Evolutionary conservation across 2,888 invertebrate species (phyloP).

Genomic region (Phasia obesa): DNA sequence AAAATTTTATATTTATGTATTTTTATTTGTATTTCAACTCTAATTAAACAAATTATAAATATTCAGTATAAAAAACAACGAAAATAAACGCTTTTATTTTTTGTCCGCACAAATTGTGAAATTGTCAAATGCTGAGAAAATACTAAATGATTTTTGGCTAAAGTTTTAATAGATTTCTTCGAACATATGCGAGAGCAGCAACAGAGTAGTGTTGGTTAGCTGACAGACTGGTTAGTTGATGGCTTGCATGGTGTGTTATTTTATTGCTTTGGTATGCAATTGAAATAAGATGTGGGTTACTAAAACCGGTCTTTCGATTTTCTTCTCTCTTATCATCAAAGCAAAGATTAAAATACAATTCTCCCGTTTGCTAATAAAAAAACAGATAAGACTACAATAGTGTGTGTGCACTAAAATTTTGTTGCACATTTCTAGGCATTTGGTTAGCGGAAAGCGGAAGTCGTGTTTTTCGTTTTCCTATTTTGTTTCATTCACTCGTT

Average conservation of each 20-base stretch:
- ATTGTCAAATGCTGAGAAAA: constrained; percentile 68
- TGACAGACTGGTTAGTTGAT: constrained; percentile 11
- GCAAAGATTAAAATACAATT: background rate
- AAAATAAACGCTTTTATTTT: constrained; percentile 33
- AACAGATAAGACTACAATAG: background rate
- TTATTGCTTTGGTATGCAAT: constrained; percentile 26
- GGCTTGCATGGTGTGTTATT: constrained; percentile 1
- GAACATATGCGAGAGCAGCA: constrained; percentile 47
- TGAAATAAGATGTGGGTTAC: constrained; percentile 22
- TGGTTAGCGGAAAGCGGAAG: constrained; percentile 54
- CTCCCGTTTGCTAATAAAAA: background rate
- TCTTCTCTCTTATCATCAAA: background rate
- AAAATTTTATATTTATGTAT: background rate
- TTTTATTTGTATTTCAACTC: background rate
- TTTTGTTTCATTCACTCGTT: background rate
- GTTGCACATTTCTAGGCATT: constrained; percentile 56
- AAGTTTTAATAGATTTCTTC: constrained; percentile 54
- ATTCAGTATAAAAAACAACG: constrained; percentile 1
- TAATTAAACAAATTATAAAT: constrained; percentile 3
- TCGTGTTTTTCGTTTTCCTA: constrained; percentile 1
- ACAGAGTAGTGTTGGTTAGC: constrained; percentile 46
- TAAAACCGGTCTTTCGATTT: constrained; percentile 24
- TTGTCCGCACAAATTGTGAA: constrained; percentile 52
- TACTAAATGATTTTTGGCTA: constrained; percentile 64
- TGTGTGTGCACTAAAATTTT: background rate